These are phyloP conservation scores for Eupristina koningsbergeri DNA, from an alignment of 1,140 invertebrate genomes.

Conservation along the genomic window DNA sequence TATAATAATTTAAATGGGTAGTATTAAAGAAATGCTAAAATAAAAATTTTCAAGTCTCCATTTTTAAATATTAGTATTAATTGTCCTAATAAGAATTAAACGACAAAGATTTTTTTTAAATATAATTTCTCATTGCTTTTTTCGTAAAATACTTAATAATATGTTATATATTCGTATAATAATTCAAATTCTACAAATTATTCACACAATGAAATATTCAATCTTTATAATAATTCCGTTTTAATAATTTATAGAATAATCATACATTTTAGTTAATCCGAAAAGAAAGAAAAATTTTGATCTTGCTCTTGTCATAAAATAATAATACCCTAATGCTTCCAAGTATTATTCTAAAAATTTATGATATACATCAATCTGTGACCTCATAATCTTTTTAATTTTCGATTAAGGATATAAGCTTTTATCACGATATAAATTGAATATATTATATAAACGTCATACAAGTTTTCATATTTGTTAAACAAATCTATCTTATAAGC, in stretches of 20 bases:
- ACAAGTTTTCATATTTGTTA: neutral
- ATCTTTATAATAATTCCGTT: neutral
- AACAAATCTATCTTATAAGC: neutral
- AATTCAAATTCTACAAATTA: neutral
- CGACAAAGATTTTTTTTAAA: slow-evolving; percentile 15
- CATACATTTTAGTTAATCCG: neutral
- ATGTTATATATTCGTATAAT: neutral
- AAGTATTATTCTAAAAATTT: neutral
- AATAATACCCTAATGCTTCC: neutral
- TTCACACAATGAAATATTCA: no score
- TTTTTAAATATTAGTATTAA: slow-evolving; percentile 5
- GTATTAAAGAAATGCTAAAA: slow-evolving; percentile 52
- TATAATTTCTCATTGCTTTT: neutral
- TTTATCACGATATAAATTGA: neutral
- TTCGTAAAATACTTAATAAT: neutral
- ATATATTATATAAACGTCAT: neutral
- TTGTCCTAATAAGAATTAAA: slow-evolving; percentile 14
- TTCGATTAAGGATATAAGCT: neutral
- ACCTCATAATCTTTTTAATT: neutral
- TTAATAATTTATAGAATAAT: neutral
- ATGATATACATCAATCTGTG: neutral
- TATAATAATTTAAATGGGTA: slow-evolving; percentile 48
- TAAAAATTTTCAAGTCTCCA: slow-evolving; percentile 37
- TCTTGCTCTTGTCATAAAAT: neutral
- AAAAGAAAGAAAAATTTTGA: neutral